A percentile compares a stretch with the other conserved stretches of the same genome.
These are phyloP conservation scores for Rhingia campestris DNA, from an alignment of 2,888 invertebrate species.

Conservation along the genomic window DNA sequence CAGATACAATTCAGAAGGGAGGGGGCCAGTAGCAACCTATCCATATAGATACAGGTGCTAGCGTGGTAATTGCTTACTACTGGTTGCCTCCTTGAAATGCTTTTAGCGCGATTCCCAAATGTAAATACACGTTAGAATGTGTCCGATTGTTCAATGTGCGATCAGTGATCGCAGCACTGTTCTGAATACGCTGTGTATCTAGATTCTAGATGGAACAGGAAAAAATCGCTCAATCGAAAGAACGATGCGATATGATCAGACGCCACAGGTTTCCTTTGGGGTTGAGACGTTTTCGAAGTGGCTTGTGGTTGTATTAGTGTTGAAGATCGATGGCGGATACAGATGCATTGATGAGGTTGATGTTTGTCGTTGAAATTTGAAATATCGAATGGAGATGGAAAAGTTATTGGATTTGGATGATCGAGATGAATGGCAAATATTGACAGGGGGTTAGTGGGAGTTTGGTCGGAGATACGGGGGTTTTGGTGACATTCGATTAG, in stretches of 20 bases:
- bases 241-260: background rate
- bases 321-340: background rate
- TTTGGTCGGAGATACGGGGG: background rate
- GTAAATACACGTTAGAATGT: constrained; percentile 29
- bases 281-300: constrained; percentile 25
- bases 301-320: background rate
- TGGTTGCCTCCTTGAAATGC: constrained; percentile 75
- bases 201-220: constrained; percentile 20
- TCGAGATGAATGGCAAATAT: constrained; percentile 44
- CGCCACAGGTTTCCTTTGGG: constrained; percentile 2
- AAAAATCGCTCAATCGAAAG: constrained; percentile 1
- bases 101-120: constrained; percentile 69
- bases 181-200: background rate
- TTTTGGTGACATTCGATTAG: background rate
- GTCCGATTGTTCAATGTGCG: constrained; percentile 15
- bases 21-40: background rate
- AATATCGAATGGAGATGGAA: background rate
- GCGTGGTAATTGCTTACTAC: constrained; percentile 67
- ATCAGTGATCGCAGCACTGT: background rate
- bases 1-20: background rate
- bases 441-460: constrained; percentile 11
- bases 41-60: constrained; percentile 57
- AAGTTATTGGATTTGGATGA: background rate
- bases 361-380: constrained; percentile 19
- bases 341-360: constrained; percentile 47